Base-by-base conservation (phyloP, 1,140 invertebrate genomes). In the Aethina tumida region DNA sequence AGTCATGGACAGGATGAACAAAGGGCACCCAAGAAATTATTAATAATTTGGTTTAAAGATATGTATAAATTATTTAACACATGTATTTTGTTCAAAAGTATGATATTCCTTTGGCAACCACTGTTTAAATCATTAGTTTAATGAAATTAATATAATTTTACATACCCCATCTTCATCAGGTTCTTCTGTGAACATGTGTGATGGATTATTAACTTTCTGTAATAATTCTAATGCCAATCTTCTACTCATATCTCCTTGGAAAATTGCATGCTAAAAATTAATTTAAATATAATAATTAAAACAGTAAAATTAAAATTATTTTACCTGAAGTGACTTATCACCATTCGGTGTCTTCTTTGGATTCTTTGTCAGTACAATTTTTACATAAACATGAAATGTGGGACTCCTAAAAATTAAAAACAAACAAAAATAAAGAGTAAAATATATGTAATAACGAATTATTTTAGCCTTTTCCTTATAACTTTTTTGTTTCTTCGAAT, bases 271-370 rank as follows among this genome's bases (percentile, higher is more conserved):
- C 85, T 92, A 37, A 35, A 50, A 55, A 19, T 12, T 13, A 34
- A 27, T 34, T 35, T 14, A 47, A 12, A 13, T 37, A 40, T 10
- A 5, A n/a, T n/a, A 20, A 34, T 5, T 20, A 20, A 20, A 34
- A 20, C 7, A 14, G n/a, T n/a, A n/a, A n/a, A n/a, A n/a, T n/a
- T n/a, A n/a, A n/a, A n/a, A n/a, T 8, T 29, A 4, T 24, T 43
- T 49, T 55, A 83, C 81, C 72, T 81, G 73, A 34, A 92, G 60
- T 45, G 93, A 67, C 60, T 91, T 90, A 47, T 97, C 93, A 40
- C 96, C 94, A 8, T 88, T 85, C 35, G 96, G 96, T 57, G 96
- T 68, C 67, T 97, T 98, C 68, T 97, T 99, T 5, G 96, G 94
- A 74, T 98, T 98, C 72, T 98, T 98, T 1, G 92, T 98, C 32